Conservation (phyloP, 1,140 invertebrate genomes). For the Lethrus apterus region DNA sequence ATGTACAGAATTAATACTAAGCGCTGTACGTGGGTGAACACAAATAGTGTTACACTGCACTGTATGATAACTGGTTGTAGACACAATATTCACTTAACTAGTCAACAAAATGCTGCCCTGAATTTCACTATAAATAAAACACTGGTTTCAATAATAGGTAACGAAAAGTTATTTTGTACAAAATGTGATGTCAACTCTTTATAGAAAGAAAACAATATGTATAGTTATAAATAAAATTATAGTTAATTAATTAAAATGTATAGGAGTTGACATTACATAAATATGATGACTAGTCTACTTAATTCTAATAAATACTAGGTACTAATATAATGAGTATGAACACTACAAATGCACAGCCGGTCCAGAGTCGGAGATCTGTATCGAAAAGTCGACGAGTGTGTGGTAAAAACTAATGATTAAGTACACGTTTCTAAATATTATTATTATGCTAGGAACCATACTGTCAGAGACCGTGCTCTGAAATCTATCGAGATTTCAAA, state of each 20-base stretch:
- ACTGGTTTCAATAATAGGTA: constrained; percentile 13
- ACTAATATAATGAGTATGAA: constrained; percentile 31
- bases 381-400: constrained; percentile 18
- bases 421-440: constrained; percentile 18
- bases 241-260: constrained; percentile 4
- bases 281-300: constrained; percentile 16
- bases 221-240: not conserved
- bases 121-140: constrained; percentile 1
- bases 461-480: constrained; percentile 34
- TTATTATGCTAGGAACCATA: constrained; percentile 28
- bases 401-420: constrained; percentile 19
- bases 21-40: too few species aligned
- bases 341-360: constrained; percentile 37
- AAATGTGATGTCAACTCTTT: constrained; percentile 11
- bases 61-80: too few species aligned
- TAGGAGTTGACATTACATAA: constrained; percentile 11
- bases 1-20: too few species aligned
- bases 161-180: constrained; percentile 11
- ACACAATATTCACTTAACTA: too few species aligned
- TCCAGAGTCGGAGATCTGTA: constrained; percentile 31
- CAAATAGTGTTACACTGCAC: too few species aligned
- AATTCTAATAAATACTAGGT: constrained; percentile 28
- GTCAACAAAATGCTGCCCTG: constrained; percentile 12
- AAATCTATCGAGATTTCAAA: not conserved
- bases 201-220: not conserved